Evolutionary conservation across 1,140 invertebrate species (phyloP), one percentile per base, ranked within the genome.

Genomic region (Hycleus cichorii): DNA sequence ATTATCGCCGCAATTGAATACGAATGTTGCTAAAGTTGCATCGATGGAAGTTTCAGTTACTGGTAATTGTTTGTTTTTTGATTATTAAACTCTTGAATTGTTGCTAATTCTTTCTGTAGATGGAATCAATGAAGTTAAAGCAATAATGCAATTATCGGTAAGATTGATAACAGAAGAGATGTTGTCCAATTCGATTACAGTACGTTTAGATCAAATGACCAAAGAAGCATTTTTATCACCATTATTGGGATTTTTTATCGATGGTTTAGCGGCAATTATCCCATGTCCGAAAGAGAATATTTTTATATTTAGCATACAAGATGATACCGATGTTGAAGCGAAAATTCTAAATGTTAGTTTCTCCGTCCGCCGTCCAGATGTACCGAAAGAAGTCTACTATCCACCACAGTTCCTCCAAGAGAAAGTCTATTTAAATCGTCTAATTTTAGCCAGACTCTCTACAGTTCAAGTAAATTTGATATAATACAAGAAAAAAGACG

Each of bases 301-400:
- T 47, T 93, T 90, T 61, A 77, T 98, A 4, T 97, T 98, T 67
- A 95, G 92, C 73, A 83, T 98, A 32, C 91, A 94, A 79, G 91
- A 95, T 66, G 91, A 95, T 68, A 90, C 88, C 0, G 93, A 96
- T 69, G 90, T 94, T 0, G 82, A 86, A 5, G 83, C 85, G 0
- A 87, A 89, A 66, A 92, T 97, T 39, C 70, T 98, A 2, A 98
- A 98, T 69, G 90, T 98, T 0, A 97, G 92, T 64, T 96, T 99
- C 68, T 95, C 95, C 0, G 93, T 93, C 3, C 78, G 84, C 48
- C 80, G 86, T 60, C 85, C 90, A 0, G 89, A 90, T 60, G 82
- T 86, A 0, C 83, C 87, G 5, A 78, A 83, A n/a, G 82, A 87
- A 49, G 87, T 88, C 60, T 96, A 90, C 71, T 93, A 93, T 68